These are phyloP conservation scores for Cosmia pyralina DNA, from an alignment of 2,888 invertebrate genomes.

Conservation along the genomic window DNA sequence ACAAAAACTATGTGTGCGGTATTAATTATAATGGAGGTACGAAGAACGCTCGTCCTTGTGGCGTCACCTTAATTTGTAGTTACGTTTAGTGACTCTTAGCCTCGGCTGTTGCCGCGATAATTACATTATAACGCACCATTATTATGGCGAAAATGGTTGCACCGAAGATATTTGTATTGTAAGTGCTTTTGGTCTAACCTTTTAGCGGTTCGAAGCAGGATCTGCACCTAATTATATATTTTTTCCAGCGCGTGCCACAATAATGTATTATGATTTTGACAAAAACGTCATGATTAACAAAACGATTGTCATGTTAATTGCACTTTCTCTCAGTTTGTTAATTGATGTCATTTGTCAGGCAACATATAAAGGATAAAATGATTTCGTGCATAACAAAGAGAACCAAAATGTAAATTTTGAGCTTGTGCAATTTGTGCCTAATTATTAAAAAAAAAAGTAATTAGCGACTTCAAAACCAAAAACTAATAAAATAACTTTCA, in stretches of 20 bases:
- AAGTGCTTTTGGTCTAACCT: neutral
- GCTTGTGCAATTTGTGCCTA: conserved; percentile 37
- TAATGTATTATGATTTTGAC: neutral
- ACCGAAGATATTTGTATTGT: conserved; percentile 28
- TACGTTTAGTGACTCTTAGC: conserved; percentile 64
- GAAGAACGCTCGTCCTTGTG: conserved; percentile 57
- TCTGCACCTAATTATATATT: neutral
- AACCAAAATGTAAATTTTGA: conserved; percentile 48
- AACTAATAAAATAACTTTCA: too few relatives aligned
- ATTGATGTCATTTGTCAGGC: conserved; percentile 27
- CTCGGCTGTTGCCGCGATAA: conserved; percentile 61
- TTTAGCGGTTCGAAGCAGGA: neutral
- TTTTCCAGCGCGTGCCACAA: neutral
- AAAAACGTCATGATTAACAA: conserved; percentile 10
- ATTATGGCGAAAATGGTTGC: conserved; percentile 26
- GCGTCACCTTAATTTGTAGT: conserved; percentile 70
- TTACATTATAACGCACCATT: conserved; percentile 59
- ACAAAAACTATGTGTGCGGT: conserved; percentile 57
- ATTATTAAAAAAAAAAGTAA: too few relatives aligned
- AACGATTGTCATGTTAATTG: conserved; percentile 40
- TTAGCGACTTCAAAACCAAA: too few relatives aligned
- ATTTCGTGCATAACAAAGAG: conserved; percentile 41
- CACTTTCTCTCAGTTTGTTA: conserved; percentile 37
- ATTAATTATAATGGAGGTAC: conserved; percentile 67
- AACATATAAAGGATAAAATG: conserved; percentile 33